Evolutionary conservation across 2,888 invertebrate genomes (phyloP).

Genomic region (Perizoma affinitatum): DNA sequence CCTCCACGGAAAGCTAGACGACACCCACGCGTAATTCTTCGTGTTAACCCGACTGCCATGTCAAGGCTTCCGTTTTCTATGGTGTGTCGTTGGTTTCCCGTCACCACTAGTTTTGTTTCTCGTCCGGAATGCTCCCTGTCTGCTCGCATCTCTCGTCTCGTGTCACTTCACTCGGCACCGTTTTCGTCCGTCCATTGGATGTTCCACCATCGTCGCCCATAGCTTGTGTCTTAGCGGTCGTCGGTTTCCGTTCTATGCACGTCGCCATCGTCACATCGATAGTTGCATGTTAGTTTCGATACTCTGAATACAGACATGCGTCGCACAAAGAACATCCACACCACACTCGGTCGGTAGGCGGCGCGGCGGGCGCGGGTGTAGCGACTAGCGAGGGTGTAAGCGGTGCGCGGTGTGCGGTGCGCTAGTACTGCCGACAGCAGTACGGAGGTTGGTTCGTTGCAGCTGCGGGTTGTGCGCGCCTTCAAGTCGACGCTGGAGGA

Average conservation of each 20-base stretch:
- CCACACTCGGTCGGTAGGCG: constrained; percentile 64
- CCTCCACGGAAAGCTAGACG: constrained; percentile 37
- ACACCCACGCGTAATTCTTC: constrained; percentile 29
- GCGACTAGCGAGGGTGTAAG: constrained; percentile 31
- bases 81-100: constrained; percentile 65
- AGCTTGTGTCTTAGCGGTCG: constrained; percentile 42
- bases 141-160: constrained; percentile 47
- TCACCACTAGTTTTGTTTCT: constrained; percentile 52
- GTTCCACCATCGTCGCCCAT: constrained; percentile 36
- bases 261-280: constrained; percentile 40
- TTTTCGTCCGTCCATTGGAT: constrained; percentile 48
- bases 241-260: constrained; percentile 22
- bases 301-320: constrained; percentile 70
- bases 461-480: constrained; percentile 99
- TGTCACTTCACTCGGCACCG: constrained; percentile 55
- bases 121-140: constrained; percentile 64
- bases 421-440: constrained; percentile 14
- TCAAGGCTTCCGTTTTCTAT: not conserved
- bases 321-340: constrained; percentile 64
- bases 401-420: constrained; percentile 29
- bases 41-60: not conserved
- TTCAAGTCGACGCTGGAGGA: constrained; percentile 99
- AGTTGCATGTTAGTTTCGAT: constrained; percentile 54
- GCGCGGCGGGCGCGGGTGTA: constrained; percentile 28
- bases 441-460: constrained; percentile 85